Base-by-base conservation (phyloP, 2,888 invertebrate species). In the Theodoxus fluviatilis region DNA sequence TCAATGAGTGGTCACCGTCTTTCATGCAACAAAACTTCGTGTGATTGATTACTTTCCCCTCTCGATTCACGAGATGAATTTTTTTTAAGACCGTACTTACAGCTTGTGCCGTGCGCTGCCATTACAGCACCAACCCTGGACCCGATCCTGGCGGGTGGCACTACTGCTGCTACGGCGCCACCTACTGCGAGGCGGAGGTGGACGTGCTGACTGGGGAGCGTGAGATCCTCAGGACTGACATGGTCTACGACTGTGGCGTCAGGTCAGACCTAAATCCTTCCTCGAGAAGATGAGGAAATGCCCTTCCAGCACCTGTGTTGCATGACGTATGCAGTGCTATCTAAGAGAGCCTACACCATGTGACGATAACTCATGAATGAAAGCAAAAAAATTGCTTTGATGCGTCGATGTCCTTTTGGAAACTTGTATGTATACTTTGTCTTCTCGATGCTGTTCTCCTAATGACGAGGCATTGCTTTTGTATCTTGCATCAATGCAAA, bases 121-220 rank as follows among this genome's bases (percentile, higher is more conserved):
- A n/a, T n/a, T n/a, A 12, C 49, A 49, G 28, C 12, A 68, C 25
- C 0, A n/a, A n/a, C n/a, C n/a, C n/a, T n/a, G n/a, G n/a, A n/a
- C n/a, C n/a, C n/a, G n/a, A n/a, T n/a, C n/a, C 38, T 49, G 67
- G 25, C 35, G 69, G 64, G 40, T 12, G 28, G n/a, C 67, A 43
- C 9, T 88, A 88, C 74, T 81, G 80, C 72, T 80, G 85, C 28
- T 88, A 86, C 79, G 87, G 85, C 12, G 85, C 83, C 6, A 80
- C 83, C 2, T 81, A 83, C 65, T 75, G 86, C 1, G 94, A 94
- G 87, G 90, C 93, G 0, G 93, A 94, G 86, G 84, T 94, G 0
- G 94, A 94, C 83, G 88, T 93, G 12, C 87, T 94, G 37, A 94
- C 94, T 0, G 94, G 94, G 18, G 92, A 93, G 82, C 80, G 79